phyloP scores from a whole-genome alignment of 2,113 vertebrate genomes.

The Numenius arquata region DNA sequence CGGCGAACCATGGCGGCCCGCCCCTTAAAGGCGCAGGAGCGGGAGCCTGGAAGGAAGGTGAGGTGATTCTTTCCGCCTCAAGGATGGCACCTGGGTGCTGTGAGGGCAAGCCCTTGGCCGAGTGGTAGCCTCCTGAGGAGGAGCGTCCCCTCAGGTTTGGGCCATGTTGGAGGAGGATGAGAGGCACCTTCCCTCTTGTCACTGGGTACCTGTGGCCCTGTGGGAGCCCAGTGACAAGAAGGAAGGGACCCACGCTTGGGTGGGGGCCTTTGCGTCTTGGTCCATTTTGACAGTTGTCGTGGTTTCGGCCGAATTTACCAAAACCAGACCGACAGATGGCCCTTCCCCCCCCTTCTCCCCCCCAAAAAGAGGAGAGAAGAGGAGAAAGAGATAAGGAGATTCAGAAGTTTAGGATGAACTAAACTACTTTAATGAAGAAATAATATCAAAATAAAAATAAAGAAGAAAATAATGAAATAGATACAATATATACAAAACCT shows the following conservation, averaged over 20 bases:
- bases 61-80: accelerated
- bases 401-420: too few species aligned
- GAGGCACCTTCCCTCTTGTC: neutral
- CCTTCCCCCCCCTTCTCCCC: too few species aligned
- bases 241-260: accelerated
- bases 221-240: accelerated
- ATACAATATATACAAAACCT: too few species aligned
- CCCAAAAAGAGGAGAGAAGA: too few species aligned
- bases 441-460: too few species aligned
- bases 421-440: too few species aligned
- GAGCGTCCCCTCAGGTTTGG: neutral
- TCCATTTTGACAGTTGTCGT: neutral
- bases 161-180: accelerated
- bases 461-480: too few species aligned
- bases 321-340: too few species aligned
- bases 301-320: too few species aligned
- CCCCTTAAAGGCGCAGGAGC: neutral
- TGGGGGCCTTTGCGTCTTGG: accelerated
- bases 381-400: too few species aligned
- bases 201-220: accelerated
- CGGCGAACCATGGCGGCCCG: neutral
- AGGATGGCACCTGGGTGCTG: accelerated
- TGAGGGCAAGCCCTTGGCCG: neutral
- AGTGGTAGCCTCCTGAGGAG: neutral
- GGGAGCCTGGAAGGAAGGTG: accelerated